Evolutionary conservation across 2,113 vertebrate genomes (phyloP), one percentile per base, ranked within the genome.

Genomic region (Noctilio leporinus): DNA sequence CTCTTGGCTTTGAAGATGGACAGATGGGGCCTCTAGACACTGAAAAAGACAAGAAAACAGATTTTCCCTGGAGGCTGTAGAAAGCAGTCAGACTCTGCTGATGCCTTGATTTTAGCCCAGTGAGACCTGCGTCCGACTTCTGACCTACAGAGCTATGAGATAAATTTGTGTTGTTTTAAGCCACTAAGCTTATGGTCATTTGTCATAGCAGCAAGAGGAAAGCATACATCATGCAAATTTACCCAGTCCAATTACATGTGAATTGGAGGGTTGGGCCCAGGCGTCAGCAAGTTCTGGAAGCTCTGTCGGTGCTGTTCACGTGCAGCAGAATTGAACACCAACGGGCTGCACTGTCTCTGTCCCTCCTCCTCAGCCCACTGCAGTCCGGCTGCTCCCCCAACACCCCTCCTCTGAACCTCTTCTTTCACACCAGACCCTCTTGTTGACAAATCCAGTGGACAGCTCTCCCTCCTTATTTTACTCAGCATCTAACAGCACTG

Each of bases 1-100:
- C 19, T 43, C 14, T 30, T 73, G 75, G 10, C 45, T 93, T 91
- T 96, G 87, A 51, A 83, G 9, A 64, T 59, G 75, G 65, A 67
- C 11, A 33, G 62, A 53, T 10, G 24, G 12, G 33, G 12, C 20
- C 10, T 38, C 51, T 69, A 22, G 38, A 73, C 64, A 30, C 8
- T 43, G 16, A 65, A 40, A 49, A n/a, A 89, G 30, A 53, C 26
- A 70, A 69, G 17, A 57, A 75, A n/a, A 81, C 22, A 65, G 49
- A 51, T 64, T 73, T 38, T 43, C 7, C 19, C 26, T 38, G 35
- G 35, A 45, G 30, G 65, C 14, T 73, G 55, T 78, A 30, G 43
- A 73, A 91, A 85, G n/a, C 20, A 24, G 4, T 12, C 19, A 22
- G 69, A 33, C 3, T 59, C 20, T 35, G 24, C 5, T 57, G 80